Base-by-base conservation (phyloP, 2,797 vertebrate genomes). In the Esox lucius region DNA sequence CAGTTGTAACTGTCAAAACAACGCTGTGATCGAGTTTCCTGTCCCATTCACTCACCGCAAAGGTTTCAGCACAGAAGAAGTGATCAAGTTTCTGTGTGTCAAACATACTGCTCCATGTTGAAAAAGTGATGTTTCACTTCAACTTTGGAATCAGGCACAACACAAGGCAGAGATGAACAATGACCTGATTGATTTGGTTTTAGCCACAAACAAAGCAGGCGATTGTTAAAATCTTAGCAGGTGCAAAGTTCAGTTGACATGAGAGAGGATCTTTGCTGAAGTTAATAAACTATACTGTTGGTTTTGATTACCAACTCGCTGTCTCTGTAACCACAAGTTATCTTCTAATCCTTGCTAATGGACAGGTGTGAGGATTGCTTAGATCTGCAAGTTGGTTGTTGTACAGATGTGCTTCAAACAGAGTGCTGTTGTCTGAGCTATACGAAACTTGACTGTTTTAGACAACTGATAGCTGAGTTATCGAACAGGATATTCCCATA, bases 1-100 rank as follows among this genome's bases (percentile, higher is more conserved):
- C 59, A 12, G 75, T 83, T 90, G 85, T 84, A 90, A 90, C 90
- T 87, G 87, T 85, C 83, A 90, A 81, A 90, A 90, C 85, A 88
- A 86, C 75, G 70, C 76, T 35, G 1, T 74, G 79, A 76, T 76
- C 84, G 75, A 75, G 70, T 86, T 89, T 91, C 87, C 87, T 87
- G 84, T 83, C 74, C 83, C 65, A n/a, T 81, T 77, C 76, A 51
- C 75, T 73, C 35, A 82, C 84, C 75, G 51, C 83, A 88, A 75
- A 79, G 81, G 77, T 85, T 84, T 84, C 84, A 49, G 26, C 80
- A 76, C 17, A 64, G 75, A 8, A 70, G 49, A 15, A 31, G 28
- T 49, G 26, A 72, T 77, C 19, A 71, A 42, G 35, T 64, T 62
- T 68, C 56, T 49, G 64, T 82, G 62, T 48, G 28, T 77, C 33